Evolutionary conservation across 2,797 vertebrate species (phyloP), one percentile per base, ranked within the genome.

Genomic region (Myotis findleyi): DNA sequence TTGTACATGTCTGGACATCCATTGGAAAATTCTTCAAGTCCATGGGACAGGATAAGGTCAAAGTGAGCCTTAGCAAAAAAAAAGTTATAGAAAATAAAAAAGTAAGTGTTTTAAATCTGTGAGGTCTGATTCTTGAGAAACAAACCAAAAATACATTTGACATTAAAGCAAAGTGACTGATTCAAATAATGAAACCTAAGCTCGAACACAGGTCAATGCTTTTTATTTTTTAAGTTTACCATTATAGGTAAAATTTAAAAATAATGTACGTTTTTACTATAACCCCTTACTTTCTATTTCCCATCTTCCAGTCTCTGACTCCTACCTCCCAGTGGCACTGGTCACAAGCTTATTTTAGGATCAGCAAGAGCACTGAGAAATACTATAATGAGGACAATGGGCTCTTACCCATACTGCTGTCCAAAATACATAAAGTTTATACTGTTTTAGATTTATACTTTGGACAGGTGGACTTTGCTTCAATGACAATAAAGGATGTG

Each of bases 11-110:
- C 97, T 99, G 99, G n/a, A 99, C 99, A 91, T 99, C 99, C 99
- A 99, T 99, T 2, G 99, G 99, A 97, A 99, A 99, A 98, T 99
- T 99, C 99, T 99, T 99, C 97, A 99, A 98, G 97, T 99, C 99
- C 99, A 99, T 99, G 3, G 99, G 99, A 97, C 99, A 99, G 30
- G 99, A 99, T 96, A 99, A 98, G 86, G 99, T 99, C 96, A 99
- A 99, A 64, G 99, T 99, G 98, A 99, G 98, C 98, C 99, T 99
- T 92, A 89, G 95, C 83, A 96, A 53, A 72, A 47, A 88, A 6
- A 66, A 96, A 41, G 44, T 17, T 30, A 18, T 16, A 64, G 55
- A 81, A 94, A 72, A 94, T 10, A 2, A 89, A 95, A 86, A 93
- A 91, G 9, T 6, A 51, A 51, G 18, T 68, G 18, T 68, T 69